Percentiles rank a stretch among this genome's conserved stretches.
Evolutionary conservation across 2,888 invertebrate species (phyloP).

Genomic region (Sesia apiformis): DNA sequence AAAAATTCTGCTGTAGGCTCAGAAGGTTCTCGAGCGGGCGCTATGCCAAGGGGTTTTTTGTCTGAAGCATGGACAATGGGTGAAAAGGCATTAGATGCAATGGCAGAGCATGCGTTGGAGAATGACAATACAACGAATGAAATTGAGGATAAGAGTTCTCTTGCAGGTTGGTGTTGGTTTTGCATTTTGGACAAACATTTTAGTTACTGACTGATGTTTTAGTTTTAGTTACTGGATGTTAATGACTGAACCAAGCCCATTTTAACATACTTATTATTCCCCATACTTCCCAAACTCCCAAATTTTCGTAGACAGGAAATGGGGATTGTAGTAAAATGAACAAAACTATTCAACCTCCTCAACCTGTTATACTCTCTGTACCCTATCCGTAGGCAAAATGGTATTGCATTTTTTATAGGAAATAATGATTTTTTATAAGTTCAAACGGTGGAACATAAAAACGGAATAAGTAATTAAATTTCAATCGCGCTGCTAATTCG

Average conservation of each 20-base stretch:
- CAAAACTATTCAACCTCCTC: too few relatives aligned
- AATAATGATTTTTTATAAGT: too few relatives aligned
- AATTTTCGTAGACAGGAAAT: too few relatives aligned
- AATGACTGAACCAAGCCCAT: background rate
- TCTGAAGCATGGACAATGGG: slow-evolving; percentile 44
- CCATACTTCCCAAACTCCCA: too few relatives aligned
- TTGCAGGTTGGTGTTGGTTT: slow-evolving; percentile 42
- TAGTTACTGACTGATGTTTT: background rate
- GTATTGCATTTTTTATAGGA: too few relatives aligned
- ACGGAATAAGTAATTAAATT: too few relatives aligned
- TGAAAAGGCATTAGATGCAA: slow-evolving; percentile 40
- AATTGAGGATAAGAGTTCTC: slow-evolving; percentile 43
- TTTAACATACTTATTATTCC: background rate
- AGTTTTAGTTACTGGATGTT: background rate
- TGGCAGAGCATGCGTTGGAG: slow-evolving; percentile 51
- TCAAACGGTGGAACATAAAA: too few relatives aligned
- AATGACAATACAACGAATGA: slow-evolving; percentile 50
- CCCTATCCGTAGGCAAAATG: too few relatives aligned
- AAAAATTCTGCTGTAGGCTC: slow-evolving; percentile 2
- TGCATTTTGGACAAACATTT: background rate
- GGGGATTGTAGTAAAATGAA: too few relatives aligned
- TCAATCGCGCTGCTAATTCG: too few relatives aligned
- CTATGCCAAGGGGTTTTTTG: slow-evolving; percentile 29
- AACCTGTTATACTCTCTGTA: too few relatives aligned
- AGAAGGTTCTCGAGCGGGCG: slow-evolving; percentile 8